Conservation (phyloP, 2,888 invertebrate genomes). For the Patella pellucida region DNA sequence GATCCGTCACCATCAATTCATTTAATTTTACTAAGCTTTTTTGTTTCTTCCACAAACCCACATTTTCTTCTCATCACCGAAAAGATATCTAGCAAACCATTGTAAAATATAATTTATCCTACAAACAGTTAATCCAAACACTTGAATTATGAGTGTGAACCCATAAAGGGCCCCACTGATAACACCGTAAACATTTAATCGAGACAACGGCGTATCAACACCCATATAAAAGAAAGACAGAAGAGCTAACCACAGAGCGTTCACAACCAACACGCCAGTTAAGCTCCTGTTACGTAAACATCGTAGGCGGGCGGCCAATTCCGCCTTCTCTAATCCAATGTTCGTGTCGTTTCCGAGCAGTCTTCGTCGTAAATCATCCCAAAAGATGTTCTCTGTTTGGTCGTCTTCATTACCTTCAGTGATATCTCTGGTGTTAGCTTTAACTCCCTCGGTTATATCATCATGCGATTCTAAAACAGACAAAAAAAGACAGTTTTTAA, state of each 20-base stretch:
- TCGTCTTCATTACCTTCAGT: conserved; percentile 34
- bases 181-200: conserved; percentile 51
- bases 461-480: conserved; percentile 15
- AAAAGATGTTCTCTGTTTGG: conserved; percentile 43
- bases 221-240: conserved; percentile 48
- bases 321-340: conserved; percentile 40
- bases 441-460: conserved; percentile 24
- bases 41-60: conserved; percentile 40
- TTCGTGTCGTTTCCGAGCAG: conserved; percentile 46
- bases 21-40: conserved; percentile 10
- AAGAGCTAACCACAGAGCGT: conserved; percentile 46
- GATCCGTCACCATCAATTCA: too few relatives aligned
- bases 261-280: conserved; percentile 38
- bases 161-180: conserved; percentile 54
- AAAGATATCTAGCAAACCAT: conserved; percentile 36
- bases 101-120: conserved; percentile 41
- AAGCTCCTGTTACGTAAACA: conserved; percentile 44
- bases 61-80: conserved; percentile 37
- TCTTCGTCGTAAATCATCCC: conserved; percentile 37
- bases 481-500: not conserved
- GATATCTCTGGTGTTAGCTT: conserved; percentile 28
- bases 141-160: conserved; percentile 47
- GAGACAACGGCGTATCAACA: conserved; percentile 39
- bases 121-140: conserved; percentile 47
- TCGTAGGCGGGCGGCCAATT: conserved; percentile 38